Evolutionary conservation across 1,140 invertebrate species (phyloP).

Genomic region (Delia radicum): DNA sequence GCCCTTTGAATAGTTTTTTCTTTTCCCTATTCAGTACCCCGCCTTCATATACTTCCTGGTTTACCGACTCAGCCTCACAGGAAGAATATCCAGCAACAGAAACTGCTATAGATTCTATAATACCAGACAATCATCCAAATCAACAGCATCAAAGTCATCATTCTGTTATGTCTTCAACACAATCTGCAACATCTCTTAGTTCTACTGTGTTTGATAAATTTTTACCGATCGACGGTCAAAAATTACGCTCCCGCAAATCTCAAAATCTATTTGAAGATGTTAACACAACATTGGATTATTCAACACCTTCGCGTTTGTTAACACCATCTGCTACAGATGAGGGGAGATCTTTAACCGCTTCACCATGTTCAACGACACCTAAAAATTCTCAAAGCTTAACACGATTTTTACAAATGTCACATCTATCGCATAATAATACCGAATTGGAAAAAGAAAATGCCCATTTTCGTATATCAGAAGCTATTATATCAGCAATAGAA

Average conservation of each 20-base stretch:
- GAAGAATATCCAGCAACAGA: background rate
- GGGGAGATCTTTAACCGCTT: background rate
- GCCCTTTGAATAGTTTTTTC: constrained; percentile 40
- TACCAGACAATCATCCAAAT: constrained; percentile 1
- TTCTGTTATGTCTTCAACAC: background rate
- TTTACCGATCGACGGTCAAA: constrained; percentile 58
- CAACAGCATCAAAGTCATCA: background rate
- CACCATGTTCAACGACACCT: constrained; percentile 40
- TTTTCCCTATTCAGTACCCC: constrained; percentile 41
- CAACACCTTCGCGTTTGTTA: constrained; percentile 40
- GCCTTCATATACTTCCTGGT: constrained; percentile 47
- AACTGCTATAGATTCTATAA: background rate
- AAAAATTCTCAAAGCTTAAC: constrained; percentile 72
- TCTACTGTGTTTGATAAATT: constrained; percentile 43
- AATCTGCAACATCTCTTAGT: background rate
- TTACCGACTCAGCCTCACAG: constrained; percentile 13
- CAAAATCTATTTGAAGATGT: constrained; percentile 67
- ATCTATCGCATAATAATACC: constrained; percentile 70
- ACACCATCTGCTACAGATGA: constrained; percentile 57
- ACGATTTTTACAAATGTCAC: constrained; percentile 72
- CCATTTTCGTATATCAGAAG: constrained; percentile 83
- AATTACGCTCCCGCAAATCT: constrained; percentile 58
- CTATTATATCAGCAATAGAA: constrained; percentile 81
- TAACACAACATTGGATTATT: constrained; percentile 44
- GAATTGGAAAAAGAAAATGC: constrained; percentile 84